Base-by-base conservation (phyloP, 2,888 invertebrate genomes). In the Ormyrus rosae region DNA sequence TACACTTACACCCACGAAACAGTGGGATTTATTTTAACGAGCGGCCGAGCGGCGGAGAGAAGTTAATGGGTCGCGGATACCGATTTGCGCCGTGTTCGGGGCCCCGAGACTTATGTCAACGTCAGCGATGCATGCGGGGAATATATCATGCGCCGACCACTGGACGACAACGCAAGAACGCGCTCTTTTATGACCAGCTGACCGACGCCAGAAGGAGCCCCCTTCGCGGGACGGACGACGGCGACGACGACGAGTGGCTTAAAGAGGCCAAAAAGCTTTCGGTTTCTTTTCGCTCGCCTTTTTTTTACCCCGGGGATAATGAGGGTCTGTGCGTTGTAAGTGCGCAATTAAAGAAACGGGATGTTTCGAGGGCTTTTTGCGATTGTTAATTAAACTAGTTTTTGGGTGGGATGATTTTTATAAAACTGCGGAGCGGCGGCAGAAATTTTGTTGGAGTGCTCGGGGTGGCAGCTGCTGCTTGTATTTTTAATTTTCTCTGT, bases 1-100 rank as follows among this genome's bases (percentile, higher is more conserved):
- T 13, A 46, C 60, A 51, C 67, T 74, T 77, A 83, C 86, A 86
- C 86, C 85, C 86, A 87, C 87, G 86, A 87, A 87, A 85, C 83
- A 82, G 83, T 84, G 85, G 78, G 86, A 87, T 86, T 85, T 85
- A 82, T 82, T 85, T 85, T 88, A 87, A 87, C 88, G 87, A 86
- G 86, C 84, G 80, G 19, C 51, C 61, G 61, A 45, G 75, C 69
- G 78, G 51, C 74, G 13, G 51, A 83, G 84, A 86, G 86, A 86
- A 87, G 85, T 86, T 87, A 87, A 87, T 86, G 85, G 86, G 83
- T 84, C 85, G 85, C 58, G 63, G 80, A 73, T 80, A 67, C 77
- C 77, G 77, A 81, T 81, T 68, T 63, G 72, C 67, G 60, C 58
- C 45, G 68, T 69, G 69, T 77, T 70, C 63, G 56, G 53, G 34